Evolutionary conservation across 2,113 vertebrate genomes (phyloP).

Genomic region (Rallus limicola): DNA sequence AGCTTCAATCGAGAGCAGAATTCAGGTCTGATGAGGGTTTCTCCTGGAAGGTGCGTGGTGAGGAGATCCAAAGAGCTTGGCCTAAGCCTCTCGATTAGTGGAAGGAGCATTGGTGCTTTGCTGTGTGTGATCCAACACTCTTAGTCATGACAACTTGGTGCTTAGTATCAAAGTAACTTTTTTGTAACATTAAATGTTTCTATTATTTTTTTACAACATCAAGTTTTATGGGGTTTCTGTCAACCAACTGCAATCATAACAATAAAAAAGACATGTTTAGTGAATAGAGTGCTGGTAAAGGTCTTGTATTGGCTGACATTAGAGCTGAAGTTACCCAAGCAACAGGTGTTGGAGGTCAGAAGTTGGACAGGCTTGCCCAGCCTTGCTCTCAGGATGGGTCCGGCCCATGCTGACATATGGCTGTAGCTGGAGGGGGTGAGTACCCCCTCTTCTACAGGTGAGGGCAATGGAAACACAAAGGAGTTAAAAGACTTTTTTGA

Average conservation of each 20-base stretch:
- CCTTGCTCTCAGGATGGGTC: not conserved
- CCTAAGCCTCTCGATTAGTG: not conserved
- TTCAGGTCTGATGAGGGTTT: not conserved
- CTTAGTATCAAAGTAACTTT: not conserved
- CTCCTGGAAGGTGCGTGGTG: not conserved
- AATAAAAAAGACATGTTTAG: not conserved
- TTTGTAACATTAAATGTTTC: not conserved
- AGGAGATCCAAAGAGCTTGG: not conserved
- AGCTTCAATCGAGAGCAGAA: not conserved
- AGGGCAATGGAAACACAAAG: not conserved
- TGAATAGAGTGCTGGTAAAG: not conserved
- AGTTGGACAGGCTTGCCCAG: not conserved
- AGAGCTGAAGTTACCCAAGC: not conserved
- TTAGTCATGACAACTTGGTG: not conserved
- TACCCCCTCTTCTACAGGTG: not conserved
- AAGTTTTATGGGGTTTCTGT: not conserved
- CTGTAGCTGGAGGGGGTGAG: not conserved
- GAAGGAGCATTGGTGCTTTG: not conserved
- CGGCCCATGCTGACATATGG: not conserved
- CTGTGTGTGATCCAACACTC: fast-evolving
- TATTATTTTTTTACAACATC: not conserved
- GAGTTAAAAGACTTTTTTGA: not conserved
- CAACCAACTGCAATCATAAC: not conserved
- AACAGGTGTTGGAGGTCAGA: not conserved
- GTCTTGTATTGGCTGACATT: not conserved